Evolutionary conservation across 2,888 invertebrate species (phyloP), one percentile per base, ranked within the genome.

Genomic region (Barypeithes pellucidus): DNA sequence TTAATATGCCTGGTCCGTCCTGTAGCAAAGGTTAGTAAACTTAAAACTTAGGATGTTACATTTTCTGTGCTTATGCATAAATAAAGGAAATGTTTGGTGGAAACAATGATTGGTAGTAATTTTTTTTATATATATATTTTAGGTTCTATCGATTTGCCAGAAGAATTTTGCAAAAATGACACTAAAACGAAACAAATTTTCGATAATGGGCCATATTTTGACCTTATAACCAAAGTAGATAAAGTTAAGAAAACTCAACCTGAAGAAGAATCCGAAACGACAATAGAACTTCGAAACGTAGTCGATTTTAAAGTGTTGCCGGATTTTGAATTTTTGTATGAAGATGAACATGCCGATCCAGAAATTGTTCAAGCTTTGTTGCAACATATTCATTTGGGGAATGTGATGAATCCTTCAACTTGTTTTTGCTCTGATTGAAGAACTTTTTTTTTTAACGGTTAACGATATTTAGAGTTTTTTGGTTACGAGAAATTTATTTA

Each of bases 151-250:
- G 74, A 74, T 47, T 33, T 67, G 12, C 67, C 70, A 14, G 67
- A 70, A 39, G 70, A 70, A 12, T 70, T 62, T 50, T 70, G 67
- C 33, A 65, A 74, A 52, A 47, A 73, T 20, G 67, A 61, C 52
- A 52, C 20, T 7, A 75, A 75, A 67, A 74, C 71, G 0, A 72
- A 78, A 69, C 70, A 75, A 67, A 72, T 79, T 39, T 77, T 80
- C 43, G 78, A 79, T 57, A 77, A 77, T 67, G 80, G 80, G 7
- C 80, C 80, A 7, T 79, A 78, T 52, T 80, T 77, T 68, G 80
- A 82, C 72, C 72, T 82, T 61, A 63, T 81, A 36, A 78, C 79
- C 12, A 79, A 80, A 72, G 79, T 80, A 9, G 79, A 78, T 18
- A 79, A 78, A 60, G 50, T 80, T 20, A 77, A 77, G 18, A 76